Conservation (phyloP, 2,113 vertebrate species). For the Harpagus bidentatus region DNA sequence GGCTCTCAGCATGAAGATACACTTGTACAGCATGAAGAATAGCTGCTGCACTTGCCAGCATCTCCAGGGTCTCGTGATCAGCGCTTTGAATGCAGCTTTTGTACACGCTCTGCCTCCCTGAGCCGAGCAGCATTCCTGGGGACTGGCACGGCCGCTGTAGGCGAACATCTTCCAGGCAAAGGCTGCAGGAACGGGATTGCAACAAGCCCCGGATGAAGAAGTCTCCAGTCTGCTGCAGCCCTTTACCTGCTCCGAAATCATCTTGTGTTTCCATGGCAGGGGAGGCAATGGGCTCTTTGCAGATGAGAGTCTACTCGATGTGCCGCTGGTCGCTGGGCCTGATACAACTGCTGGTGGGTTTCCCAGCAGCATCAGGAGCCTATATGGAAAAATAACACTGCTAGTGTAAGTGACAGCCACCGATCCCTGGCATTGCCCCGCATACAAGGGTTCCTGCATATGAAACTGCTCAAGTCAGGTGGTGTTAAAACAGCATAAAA, state of each 20-base stretch:
- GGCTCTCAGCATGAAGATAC: not conserved
- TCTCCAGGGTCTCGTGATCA: not conserved
- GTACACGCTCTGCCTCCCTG: not conserved
- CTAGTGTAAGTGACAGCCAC: not conserved
- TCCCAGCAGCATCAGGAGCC: not conserved
- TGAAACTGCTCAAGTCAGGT: not conserved
- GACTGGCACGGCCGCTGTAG: not conserved
- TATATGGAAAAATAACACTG: not conserved
- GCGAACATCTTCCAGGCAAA: not conserved
- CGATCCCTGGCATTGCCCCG: not conserved
- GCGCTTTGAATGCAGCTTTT: not conserved
- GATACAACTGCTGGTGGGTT: not conserved
- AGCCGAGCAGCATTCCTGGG: not conserved
- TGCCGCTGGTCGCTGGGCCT: not conserved
- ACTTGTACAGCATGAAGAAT: not conserved
- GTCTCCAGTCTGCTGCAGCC: not conserved
- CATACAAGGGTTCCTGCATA: not conserved
- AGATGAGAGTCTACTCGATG: not conserved
- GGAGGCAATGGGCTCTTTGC: not conserved
- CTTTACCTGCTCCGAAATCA: slow-evolving; percentile 46
- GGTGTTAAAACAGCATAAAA: not conserved
- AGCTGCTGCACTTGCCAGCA: not conserved
- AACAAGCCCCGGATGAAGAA: not conserved
- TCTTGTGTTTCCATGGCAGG: slow-evolving; percentile 10
- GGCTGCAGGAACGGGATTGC: not conserved